Evolutionary conservation across 2,888 invertebrate genomes (phyloP).

Genomic region (Melanostoma scalare): DNA sequence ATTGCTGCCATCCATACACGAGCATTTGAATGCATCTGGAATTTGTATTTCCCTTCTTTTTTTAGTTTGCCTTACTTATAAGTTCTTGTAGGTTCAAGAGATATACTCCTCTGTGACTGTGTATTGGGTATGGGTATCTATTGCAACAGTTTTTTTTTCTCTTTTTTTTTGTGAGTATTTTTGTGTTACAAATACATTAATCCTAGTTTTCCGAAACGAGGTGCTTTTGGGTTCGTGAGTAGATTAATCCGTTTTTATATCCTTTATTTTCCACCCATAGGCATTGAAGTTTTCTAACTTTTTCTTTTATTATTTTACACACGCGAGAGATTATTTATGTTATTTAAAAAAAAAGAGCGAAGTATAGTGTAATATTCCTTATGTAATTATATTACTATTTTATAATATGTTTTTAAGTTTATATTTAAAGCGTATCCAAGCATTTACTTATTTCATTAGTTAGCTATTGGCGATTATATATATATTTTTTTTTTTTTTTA

Average conservation of each 20-base stretch:
- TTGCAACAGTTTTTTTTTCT: slow-evolving; percentile 23
- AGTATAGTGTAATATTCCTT: slow-evolving; percentile 15
- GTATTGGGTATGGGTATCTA: slow-evolving; percentile 11
- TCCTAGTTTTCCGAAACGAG: slow-evolving; percentile 23
- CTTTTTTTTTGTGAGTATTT: slow-evolving; percentile 27
- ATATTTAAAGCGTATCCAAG: slow-evolving; percentile 41
- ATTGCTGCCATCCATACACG: slow-evolving; percentile 68
- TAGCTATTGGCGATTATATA: slow-evolving; percentile 50
- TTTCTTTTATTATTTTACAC: slow-evolving; percentile 37
- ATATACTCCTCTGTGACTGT: slow-evolving; percentile 21
- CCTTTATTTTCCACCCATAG: slow-evolving; percentile 24
- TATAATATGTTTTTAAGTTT: slow-evolving; percentile 7
- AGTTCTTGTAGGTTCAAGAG: slow-evolving; percentile 16
- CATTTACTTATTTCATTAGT: slow-evolving; percentile 20
- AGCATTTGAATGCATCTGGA: slow-evolving; percentile 69
- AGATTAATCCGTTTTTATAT: slow-evolving; percentile 50
- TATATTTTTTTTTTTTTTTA: slow-evolving; percentile 1
- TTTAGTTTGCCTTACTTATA: slow-evolving; percentile 17
- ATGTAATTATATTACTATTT: slow-evolving; percentile 10
- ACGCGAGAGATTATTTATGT: slow-evolving; percentile 37
- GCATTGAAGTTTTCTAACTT: slow-evolving; percentile 16
- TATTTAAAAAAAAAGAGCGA: slow-evolving; percentile 24
- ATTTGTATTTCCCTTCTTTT: slow-evolving; percentile 36
- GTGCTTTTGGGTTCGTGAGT: slow-evolving; percentile 31
- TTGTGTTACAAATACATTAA: slow-evolving; percentile 44